Base-by-base conservation (phyloP, 2,888 invertebrate genomes). In the Thelaira solivaga region DNA sequence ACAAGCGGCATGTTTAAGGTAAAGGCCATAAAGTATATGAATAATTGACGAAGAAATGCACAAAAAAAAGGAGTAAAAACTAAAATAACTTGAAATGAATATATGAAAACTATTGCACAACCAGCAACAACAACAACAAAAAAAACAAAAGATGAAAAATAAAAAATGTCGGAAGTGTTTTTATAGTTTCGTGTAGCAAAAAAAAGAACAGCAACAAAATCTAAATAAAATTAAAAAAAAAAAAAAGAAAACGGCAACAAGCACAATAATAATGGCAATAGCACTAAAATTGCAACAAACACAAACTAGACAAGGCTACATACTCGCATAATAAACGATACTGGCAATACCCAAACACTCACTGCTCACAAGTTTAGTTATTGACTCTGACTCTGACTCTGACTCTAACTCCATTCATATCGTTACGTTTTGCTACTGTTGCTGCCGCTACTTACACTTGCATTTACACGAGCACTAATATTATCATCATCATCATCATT, bases 121-220 rank as follows among this genome's bases (percentile, higher is more conserved):
- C 13, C n/a, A n/a, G n/a, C n/a, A n/a, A n/a, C n/a, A n/a, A n/a
- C n/a, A 22, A 36, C 20, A 20, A 22, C 13, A 31, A 47, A 26
- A 16, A 11, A 20, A 64, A 34, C 43, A 47, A 29, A 49, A 49
- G 10, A 47, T 47, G 57, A 65, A 67, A 85, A 6, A 47, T 47
- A 47, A 65, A 67, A 85, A 83, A 86, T 85, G 84, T 85, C 86
- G 86, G 86, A 86, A 86, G 83, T 83, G 83, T 82, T 85, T 86
- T 85, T 85, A 83, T 84, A 75, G 80, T 75, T 78, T 78, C 74
- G 74, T 77, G 77, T 77, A 77, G 43, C 67, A 41, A 55, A 47
- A 36, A 31, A 67, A 68, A 47, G 26, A 39, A 4, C 26, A 31
- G 18, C 18, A 71, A 49, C 41, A 41, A n/a, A n/a, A n/a, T n/a